Evolutionary conservation across 2,888 invertebrate genomes (phyloP).

Genomic region (Gastrophysa polygoni): DNA sequence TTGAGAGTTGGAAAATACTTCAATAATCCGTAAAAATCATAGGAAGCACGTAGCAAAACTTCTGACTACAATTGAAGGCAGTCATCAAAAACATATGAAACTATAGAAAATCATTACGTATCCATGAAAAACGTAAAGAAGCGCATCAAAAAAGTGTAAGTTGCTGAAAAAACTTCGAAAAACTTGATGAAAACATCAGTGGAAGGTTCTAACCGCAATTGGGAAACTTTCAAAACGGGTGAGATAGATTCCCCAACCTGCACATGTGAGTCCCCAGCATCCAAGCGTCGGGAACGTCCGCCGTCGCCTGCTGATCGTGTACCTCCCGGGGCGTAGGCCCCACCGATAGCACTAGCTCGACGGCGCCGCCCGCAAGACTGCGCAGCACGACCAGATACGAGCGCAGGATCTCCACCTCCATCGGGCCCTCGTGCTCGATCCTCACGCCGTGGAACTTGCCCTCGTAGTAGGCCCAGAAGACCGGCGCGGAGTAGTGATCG

Average conservation of each 20-base stretch:
- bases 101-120: no score
- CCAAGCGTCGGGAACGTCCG: conserved; percentile 54
- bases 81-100: no score
- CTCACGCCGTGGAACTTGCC: conserved; percentile 64
- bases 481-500: conserved; percentile 60
- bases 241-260: conserved; percentile 46
- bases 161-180: no score
- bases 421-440: conserved; percentile 62
- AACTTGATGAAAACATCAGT: no score
- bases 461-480: conserved; percentile 62
- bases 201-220: background rate
- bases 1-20: no score
- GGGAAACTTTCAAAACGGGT: no score
- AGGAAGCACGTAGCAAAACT: no score
- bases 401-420: conserved; percentile 62
- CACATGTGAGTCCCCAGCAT: conserved; percentile 59
- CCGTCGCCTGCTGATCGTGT: conserved; percentile 48
- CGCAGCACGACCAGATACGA: conserved; percentile 63
- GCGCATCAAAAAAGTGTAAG: no score
- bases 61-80: no score
- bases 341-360: conserved; percentile 60
- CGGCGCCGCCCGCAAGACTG: conserved; percentile 59
- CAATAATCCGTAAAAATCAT: no score
- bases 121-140: no score
- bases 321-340: conserved; percentile 63